phyloP scores from a whole-genome alignment of 2,797 vertebrate species.

The Semotilus atromaculatus region DNA sequence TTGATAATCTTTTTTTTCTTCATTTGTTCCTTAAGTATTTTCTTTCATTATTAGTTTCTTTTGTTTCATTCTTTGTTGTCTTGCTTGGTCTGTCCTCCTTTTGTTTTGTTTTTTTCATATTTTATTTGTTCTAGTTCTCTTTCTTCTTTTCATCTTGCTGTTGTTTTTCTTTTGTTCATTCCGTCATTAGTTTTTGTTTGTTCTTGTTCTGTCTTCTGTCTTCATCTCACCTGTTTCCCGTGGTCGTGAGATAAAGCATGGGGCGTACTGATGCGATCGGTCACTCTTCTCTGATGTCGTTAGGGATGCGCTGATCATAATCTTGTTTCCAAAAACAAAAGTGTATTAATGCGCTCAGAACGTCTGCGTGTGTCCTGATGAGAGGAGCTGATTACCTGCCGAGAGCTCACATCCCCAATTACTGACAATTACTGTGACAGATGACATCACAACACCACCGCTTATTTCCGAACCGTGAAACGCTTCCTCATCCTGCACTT shows the following conservation, averaged over 20 bases:
- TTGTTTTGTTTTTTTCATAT: neutral
- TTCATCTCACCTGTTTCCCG: neutral
- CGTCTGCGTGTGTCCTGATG: conserved; percentile 52
- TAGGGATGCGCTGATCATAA: conserved; percentile 26
- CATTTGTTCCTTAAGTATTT: neutral
- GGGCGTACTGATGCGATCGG: neutral
- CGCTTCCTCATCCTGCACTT: conserved; percentile 15
- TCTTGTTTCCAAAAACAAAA: conserved; percentile 45
- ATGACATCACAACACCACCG: conserved; percentile 29
- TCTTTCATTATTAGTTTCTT: neutral
- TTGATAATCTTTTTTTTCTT: neutral
- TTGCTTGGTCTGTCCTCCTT: neutral
- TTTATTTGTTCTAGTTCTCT: neutral
- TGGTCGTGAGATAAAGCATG: neutral
- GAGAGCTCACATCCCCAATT: conserved; percentile 52
- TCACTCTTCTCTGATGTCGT: conserved; percentile 7
- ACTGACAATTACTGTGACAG: conserved; percentile 53
- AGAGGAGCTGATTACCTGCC: conserved; percentile 60
- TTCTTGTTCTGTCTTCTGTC: neutral
- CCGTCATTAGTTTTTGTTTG: neutral
- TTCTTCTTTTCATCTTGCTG: neutral
- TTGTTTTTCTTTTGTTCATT: neutral
- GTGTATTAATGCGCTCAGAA: conserved; percentile 44
- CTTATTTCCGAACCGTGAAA: neutral
- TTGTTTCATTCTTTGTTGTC: neutral